These are phyloP conservation scores for Babylonia areolata DNA, from an alignment of 1,140 invertebrate species.

Conservation along the genomic window DNA sequence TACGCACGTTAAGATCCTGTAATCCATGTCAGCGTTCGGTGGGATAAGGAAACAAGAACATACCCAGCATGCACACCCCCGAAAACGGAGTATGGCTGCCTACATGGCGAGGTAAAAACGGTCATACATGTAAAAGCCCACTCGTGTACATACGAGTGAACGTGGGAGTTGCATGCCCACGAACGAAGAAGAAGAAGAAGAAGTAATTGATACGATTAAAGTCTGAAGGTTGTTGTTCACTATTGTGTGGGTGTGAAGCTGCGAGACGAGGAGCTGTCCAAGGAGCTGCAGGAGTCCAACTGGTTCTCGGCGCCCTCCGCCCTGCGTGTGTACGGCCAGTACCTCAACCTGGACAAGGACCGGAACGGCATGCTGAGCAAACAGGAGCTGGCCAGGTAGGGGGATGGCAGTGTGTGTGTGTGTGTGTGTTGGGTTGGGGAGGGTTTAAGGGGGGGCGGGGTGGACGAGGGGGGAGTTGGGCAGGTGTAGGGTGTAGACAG, in stretches of 20 bases:
- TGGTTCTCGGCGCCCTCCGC: slow-evolving; percentile 97
- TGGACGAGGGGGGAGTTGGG: not conserved
- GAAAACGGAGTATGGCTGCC: too few relatives aligned
- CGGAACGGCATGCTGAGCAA: slow-evolving; percentile 97
- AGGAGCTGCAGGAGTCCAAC: slow-evolving; percentile 90
- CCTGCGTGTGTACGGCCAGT: slow-evolving; percentile 92
- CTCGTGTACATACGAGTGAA: too few relatives aligned
- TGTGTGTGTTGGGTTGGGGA: not conserved
- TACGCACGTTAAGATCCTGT: too few relatives aligned
- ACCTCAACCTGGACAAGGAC: slow-evolving; percentile 94
- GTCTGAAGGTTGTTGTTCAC: too few relatives aligned
- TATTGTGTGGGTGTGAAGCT: slow-evolving; percentile 77
- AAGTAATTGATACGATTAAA: too few relatives aligned
- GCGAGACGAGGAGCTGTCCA: slow-evolving; percentile 88
- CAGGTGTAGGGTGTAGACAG: not conserved
- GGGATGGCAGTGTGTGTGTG: slow-evolving; percentile 42
- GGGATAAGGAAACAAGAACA: too few relatives aligned
- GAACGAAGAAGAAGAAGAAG: too few relatives aligned
- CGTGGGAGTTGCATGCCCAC: too few relatives aligned
- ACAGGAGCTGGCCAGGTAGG: slow-evolving; percentile 85
- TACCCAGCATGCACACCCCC: too few relatives aligned
- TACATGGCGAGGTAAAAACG: too few relatives aligned
- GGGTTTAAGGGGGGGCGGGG: not conserved
- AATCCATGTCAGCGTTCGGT: too few relatives aligned
- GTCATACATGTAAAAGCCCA: too few relatives aligned